Evolutionary conservation across 2,797 vertebrate genomes (phyloP).

Genomic region (Centroberyx gerrardi): DNA sequence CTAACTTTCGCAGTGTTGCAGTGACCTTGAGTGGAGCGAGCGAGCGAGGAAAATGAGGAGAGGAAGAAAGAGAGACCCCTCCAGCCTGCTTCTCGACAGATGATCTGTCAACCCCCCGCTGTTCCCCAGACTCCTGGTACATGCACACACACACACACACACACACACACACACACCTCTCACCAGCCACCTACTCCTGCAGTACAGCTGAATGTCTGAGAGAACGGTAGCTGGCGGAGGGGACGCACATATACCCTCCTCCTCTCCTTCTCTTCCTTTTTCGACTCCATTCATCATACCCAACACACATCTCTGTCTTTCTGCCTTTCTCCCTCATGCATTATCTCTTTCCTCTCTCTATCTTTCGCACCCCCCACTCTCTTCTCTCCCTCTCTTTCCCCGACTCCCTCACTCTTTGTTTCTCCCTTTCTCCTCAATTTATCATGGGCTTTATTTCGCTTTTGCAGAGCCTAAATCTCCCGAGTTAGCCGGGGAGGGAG

Average conservation of each 20-base stretch:
- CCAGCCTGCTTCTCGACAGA: slow-evolving; percentile 80
- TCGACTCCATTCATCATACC: slow-evolving; percentile 79
- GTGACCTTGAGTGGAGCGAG: slow-evolving; percentile 81
- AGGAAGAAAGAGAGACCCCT: slow-evolving; percentile 66
- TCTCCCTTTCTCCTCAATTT: slow-evolving; percentile 47
- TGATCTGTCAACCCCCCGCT: slow-evolving; percentile 83
- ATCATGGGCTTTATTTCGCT: slow-evolving; percentile 69
- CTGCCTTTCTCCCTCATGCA: slow-evolving; percentile 41
- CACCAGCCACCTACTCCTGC: slow-evolving; percentile 62
- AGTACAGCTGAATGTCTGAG: slow-evolving; percentile 71
- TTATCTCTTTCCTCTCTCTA: slow-evolving; percentile 43
- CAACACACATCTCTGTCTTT: slow-evolving; percentile 45
- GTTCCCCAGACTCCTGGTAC: slow-evolving; percentile 74
- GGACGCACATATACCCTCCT: slow-evolving; percentile 62
- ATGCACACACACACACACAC: slow-evolving; percentile 61
- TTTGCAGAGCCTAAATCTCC: slow-evolving; percentile 59
- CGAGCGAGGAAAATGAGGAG: slow-evolving; percentile 64
- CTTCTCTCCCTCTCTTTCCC: slow-evolving; percentile 40
- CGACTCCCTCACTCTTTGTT: slow-evolving; percentile 3
- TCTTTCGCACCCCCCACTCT: slow-evolving; percentile 30
- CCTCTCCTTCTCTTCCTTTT: slow-evolving; percentile 44
- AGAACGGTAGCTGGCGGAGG: slow-evolving; percentile 68
- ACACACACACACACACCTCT: slow-evolving; percentile 51
- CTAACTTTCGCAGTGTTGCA: slow-evolving; percentile 82
- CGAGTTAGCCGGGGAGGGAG: slow-evolving; percentile 39